These are phyloP conservation scores for Ophioderma brevispina DNA, from an alignment of 35 echinoderm and acorn worm species.

Conservation along the genomic window DNA sequence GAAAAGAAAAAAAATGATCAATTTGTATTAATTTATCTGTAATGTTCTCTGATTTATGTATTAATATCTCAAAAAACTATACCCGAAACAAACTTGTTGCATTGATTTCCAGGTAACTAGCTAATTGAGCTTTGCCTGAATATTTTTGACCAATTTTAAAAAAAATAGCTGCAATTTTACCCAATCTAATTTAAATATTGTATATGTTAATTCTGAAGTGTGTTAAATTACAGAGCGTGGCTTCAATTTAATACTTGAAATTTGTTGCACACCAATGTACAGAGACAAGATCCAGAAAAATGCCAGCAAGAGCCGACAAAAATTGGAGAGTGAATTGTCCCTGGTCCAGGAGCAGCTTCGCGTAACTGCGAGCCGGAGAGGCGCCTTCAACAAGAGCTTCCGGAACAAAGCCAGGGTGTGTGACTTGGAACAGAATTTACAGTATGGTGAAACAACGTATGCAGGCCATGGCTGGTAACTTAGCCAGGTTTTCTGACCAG, in stretches of 20 bases:
- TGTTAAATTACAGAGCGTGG: not conserved
- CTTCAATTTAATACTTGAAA: not conserved
- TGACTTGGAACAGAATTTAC: constrained; percentile 47
- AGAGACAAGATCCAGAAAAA: constrained; percentile 20
- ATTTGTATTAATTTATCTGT: too few relatives aligned
- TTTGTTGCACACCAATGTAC: not conserved
- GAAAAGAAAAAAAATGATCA: too few relatives aligned
- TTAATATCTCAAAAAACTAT: too few relatives aligned
- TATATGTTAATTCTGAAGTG: not conserved
- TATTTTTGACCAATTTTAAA: too few relatives aligned
- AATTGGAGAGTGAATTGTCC: constrained; percentile 17
- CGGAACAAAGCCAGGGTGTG: constrained; percentile 20
- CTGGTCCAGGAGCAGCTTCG: constrained; percentile 42
- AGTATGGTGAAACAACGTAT: constrained; percentile 50
- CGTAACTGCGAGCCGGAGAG: constrained; percentile 32
- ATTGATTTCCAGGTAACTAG: too few relatives aligned
- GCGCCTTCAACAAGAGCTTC: constrained; percentile 52
- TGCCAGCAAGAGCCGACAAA: constrained; percentile 31
- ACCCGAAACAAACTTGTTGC: too few relatives aligned
- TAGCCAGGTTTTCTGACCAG: constrained; percentile 62
- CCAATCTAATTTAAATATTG: not conserved
- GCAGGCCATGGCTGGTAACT: constrained; percentile 56
- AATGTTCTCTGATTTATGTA: too few relatives aligned
- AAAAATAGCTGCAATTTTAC: not conserved
- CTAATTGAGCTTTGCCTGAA: too few relatives aligned